Evolutionary conservation across 2,113 vertebrate species (phyloP), one percentile per base, ranked within the genome.

Genomic region (Rhinogobius similis): DNA sequence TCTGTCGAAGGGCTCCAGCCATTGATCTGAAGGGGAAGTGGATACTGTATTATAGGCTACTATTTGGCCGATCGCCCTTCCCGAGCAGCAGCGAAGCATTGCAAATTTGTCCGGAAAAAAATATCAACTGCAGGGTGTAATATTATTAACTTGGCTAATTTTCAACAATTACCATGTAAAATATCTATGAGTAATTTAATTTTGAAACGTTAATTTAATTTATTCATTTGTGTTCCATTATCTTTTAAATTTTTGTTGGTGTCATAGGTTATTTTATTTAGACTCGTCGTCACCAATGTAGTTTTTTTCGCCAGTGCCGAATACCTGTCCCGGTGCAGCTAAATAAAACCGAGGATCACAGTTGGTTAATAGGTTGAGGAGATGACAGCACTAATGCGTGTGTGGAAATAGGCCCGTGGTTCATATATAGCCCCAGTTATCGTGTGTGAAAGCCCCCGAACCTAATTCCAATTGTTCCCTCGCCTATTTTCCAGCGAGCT

Each of bases 401-500:
- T 87, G 76, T 75, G 94, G 93, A 96, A 95, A 94, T 92, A 91
- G 93, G 92, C 91, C 88, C 72, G 68, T 91, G 87, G 93, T 94
- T 95, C 94, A 61, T 76, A 72, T 94, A 95, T 95, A n/a, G n/a
- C 92, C 67, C 76, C 67, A 93, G 94, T 96, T 94, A 93, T 94
- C 95, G 95, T 95, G 95, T 95, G 94, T 93, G 92, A 95, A 95
- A 95, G 76, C 85, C 79, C 81, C 82, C 77, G 93, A 92, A 95
- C 94, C 94, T 96, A 98, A 97, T 97, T 90, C 86, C 93, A 94
- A 72, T 83, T 94, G 96, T 94, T 94, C 77, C 79, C 80, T 84
- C 81, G 85, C 79, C 94, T 94, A 96, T 98, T 98, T 97, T 97
- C 95, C 95, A 97, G 93, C 94, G 94, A 95, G 94, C 94, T 95